phyloP scores from a whole-genome alignment of 2,888 invertebrate genomes.

The Nymphalis polychloros region DNA sequence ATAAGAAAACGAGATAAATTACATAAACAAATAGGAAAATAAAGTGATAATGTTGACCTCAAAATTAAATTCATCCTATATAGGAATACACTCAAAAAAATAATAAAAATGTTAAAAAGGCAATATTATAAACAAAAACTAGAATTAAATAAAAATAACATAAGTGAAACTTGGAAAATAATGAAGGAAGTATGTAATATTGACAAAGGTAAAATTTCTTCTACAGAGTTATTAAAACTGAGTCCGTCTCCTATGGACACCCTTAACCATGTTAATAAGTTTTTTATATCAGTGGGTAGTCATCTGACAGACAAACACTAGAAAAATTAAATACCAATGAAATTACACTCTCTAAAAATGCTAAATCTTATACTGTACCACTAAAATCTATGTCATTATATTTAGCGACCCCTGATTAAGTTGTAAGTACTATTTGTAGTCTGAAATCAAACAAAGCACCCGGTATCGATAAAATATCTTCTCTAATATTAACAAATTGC shows the following conservation, averaged over 20 bases:
- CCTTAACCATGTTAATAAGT: conserved; percentile 17
- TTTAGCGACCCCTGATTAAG: too few species aligned
- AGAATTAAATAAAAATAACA: too few species aligned
- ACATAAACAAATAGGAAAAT: conserved; percentile 13
- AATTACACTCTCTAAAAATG: conserved; percentile 4
- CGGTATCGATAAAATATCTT: too few species aligned
- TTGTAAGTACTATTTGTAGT: too few species aligned
- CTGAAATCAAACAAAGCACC: too few species aligned
- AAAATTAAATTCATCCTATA: conserved; percentile 15
- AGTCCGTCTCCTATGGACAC: conserved; percentile 1
- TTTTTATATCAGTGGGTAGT: conserved; percentile 16
- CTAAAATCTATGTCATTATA: conserved; percentile 14
- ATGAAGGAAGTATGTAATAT: too few species aligned
- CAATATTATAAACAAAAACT: too few species aligned
- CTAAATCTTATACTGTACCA: neutral
- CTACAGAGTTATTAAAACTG: conserved; percentile 10
- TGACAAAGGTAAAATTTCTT: too few species aligned
- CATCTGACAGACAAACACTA: conserved; percentile 19
- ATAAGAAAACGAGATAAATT: conserved; percentile 17
- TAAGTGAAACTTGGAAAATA: too few species aligned
- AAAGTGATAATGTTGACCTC: neutral
- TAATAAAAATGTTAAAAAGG: too few species aligned
- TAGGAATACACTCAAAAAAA: conserved; percentile 20
- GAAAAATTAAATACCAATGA: conserved; percentile 13
- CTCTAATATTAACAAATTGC: too few species aligned